A percentile compares a stretch with the other conserved stretches of the same genome.
phyloP scores from a whole-genome alignment of 2,797 vertebrate genomes.

The Hydrophis major region DNA sequence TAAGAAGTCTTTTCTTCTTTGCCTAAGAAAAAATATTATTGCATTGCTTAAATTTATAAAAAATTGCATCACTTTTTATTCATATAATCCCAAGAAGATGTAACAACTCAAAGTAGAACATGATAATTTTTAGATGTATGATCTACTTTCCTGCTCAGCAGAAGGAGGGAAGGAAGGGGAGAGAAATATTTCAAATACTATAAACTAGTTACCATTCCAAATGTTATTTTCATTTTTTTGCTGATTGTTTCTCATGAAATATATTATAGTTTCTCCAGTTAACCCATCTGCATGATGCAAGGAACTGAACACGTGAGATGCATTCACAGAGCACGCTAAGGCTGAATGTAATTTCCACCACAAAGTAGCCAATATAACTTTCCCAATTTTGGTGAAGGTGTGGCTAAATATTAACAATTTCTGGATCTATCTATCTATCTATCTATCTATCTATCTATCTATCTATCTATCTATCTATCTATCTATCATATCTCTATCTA shows the following conservation, averaged over 20 bases:
- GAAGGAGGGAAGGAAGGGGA: not conserved
- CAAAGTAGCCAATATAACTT: not conserved
- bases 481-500: no score
- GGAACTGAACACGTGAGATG: not conserved
- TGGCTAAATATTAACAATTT: not conserved
- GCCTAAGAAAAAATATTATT: not conserved
- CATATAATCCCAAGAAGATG: not conserved
- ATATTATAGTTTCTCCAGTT: not conserved
- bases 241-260: not conserved
- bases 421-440: not conserved
- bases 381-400: not conserved
- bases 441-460: no score
- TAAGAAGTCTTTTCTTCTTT: not conserved
- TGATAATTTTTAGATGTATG: not conserved
- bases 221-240: not conserved
- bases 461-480: no score
- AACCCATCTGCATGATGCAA: not conserved
- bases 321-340: not conserved
- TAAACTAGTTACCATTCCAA: not conserved
- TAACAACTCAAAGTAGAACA: not conserved
- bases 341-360: not conserved
- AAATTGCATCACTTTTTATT: not conserved
- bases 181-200: not conserved
- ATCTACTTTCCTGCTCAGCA: not conserved
- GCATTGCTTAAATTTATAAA: not conserved